Conservation (phyloP, 1,140 invertebrate species). For the Diplogasteroides magnus region DNA sequence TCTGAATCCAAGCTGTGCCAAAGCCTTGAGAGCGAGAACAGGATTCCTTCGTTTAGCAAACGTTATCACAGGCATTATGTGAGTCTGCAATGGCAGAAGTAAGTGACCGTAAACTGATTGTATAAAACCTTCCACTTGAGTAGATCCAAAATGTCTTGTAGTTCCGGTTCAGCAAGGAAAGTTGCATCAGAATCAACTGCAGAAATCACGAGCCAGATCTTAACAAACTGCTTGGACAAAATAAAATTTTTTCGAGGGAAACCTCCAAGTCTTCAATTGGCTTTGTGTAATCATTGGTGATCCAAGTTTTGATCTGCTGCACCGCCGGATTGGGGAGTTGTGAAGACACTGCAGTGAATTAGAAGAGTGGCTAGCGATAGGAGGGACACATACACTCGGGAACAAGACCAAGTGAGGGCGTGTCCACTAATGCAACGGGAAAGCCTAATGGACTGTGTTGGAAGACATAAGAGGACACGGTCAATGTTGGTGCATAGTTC, state of each 20-base stretch:
- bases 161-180: neutral
- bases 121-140: neutral
- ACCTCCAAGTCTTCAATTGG: neutral
- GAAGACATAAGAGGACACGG: neutral
- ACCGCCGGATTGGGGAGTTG: too few relatives aligned
- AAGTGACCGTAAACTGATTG: neutral
- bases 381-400: neutral
- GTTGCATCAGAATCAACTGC: neutral
- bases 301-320: neutral
- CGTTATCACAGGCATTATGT: neutral
- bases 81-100: neutral
- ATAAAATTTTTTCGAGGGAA: too few relatives aligned
- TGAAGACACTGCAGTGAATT: too few relatives aligned
- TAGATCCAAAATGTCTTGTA: neutral
- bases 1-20: neutral
- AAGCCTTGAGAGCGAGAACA: neutral
- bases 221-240: too few relatives aligned
- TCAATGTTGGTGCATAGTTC: neutral
- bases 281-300: neutral
- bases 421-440: neutral
- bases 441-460: neutral
- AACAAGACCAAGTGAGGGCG: neutral
- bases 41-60: neutral
- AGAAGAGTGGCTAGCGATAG: too few relatives aligned
- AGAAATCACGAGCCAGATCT: neutral